These are phyloP conservation scores for Eretmochelys imbricata DNA, from an alignment of 2,113 vertebrate genomes.

Conservation along the genomic window DNA sequence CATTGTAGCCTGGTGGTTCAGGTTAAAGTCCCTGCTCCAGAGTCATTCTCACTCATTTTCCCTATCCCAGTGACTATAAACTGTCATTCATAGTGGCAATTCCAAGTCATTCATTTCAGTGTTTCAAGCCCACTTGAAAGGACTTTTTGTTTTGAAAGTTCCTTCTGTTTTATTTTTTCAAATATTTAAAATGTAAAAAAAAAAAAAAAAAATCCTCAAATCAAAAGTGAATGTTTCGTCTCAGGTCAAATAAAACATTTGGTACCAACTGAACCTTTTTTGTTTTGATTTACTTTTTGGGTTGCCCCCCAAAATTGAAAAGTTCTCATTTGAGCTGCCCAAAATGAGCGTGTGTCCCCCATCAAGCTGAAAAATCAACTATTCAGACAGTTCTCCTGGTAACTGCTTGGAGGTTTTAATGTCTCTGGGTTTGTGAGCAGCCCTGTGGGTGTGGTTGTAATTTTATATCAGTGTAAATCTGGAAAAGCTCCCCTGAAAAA, in stretches of 20 bases:
- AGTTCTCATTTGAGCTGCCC: not conserved
- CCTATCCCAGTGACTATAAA: not conserved
- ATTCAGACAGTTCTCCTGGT: not conserved
- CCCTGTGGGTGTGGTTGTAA: too few species aligned
- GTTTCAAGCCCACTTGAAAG: not conserved
- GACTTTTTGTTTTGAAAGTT: not conserved
- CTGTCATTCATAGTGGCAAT: not conserved
- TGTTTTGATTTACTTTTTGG: not conserved
- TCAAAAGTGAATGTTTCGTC: not conserved
- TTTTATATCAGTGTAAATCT: too few species aligned
- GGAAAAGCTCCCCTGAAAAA: too few species aligned
- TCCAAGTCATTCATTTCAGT: not conserved
- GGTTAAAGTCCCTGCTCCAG: not conserved
- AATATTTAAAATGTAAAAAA: too few species aligned
- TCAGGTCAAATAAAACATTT: not conserved
- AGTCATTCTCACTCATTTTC: not conserved
- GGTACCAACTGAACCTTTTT: not conserved
- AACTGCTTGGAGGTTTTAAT: not conserved
- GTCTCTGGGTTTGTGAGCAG: not conserved
- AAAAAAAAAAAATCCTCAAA: not conserved
- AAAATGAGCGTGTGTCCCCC: not conserved
- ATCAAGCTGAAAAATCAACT: too few species aligned
- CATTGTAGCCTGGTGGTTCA: not conserved
- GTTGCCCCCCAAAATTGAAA: not conserved
- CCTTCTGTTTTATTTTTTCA: not conserved